These are phyloP conservation scores for Diplosoma virens DNA, from an alignment of 23 tunicate genomes.

Conservation along the genomic window DNA sequence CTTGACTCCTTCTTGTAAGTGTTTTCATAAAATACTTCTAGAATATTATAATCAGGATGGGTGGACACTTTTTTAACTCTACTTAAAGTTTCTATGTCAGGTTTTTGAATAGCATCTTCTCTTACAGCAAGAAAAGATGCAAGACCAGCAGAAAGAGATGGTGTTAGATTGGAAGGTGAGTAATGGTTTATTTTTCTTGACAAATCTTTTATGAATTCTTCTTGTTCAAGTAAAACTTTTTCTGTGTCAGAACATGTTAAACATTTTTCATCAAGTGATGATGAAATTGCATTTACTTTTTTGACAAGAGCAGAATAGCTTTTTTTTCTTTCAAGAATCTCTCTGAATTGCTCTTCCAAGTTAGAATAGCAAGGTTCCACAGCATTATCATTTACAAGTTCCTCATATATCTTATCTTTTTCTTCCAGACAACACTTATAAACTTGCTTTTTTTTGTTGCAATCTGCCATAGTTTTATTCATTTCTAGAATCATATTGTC, in stretches of 20 bases:
- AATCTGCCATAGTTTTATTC: not conserved
- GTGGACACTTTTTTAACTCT: not conserved
- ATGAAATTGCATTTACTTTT: not conserved
- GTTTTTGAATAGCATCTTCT: not conserved
- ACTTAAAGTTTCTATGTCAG: not conserved
- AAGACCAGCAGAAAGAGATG: not conserved
- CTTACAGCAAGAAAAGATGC: not conserved
- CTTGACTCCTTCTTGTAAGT: not conserved
- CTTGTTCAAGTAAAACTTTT: not conserved
- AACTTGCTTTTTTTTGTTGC: not conserved
- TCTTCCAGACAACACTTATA: not conserved
- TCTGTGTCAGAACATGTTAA: not conserved
- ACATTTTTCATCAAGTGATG: not conserved
- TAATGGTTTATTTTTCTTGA: not conserved
- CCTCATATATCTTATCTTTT: not conserved
- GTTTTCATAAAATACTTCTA: constrained; percentile 26
- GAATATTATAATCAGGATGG: constrained; percentile 13
- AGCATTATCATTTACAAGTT: not conserved
- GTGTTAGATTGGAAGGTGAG: not conserved
- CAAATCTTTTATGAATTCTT: not conserved
- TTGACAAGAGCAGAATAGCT: not conserved
- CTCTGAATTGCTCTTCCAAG: not conserved
- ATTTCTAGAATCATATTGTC: not conserved
- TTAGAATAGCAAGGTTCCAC: not conserved
- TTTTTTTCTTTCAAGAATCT: not conserved